Conservation (phyloP, 2,888 invertebrate species). For the Cerastoderma edule region DNA sequence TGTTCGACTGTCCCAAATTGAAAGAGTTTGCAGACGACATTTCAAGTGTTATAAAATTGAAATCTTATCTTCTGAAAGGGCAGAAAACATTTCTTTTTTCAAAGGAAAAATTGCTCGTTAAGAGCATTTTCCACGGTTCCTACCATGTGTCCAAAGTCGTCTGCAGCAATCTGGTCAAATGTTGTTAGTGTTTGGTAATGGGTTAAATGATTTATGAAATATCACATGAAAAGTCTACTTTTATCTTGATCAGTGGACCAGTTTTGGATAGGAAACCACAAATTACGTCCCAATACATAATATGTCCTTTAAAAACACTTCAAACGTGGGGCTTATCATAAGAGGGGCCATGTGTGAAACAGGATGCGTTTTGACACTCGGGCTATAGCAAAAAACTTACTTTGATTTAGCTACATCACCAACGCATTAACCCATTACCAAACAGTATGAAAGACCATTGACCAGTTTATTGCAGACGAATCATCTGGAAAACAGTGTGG, state of each 20-base stretch:
- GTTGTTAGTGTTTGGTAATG: not conserved
- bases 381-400: too few relatives aligned
- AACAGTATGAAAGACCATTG: too few relatives aligned
- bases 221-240: not conserved
- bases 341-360: too few relatives aligned
- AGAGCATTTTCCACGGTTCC: not conserved
- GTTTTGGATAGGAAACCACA: not conserved
- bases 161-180: not conserved
- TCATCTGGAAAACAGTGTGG: too few relatives aligned
- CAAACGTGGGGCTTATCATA: not conserved
- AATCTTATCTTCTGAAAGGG: not conserved
- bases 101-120: slow-evolving; percentile 3
- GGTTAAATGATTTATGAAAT: too few relatives aligned
- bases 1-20: not conserved
- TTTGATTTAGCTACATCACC: too few relatives aligned
- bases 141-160: not conserved
- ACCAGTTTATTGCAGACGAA: too few relatives aligned
- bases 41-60: not conserved
- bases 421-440: too few relatives aligned
- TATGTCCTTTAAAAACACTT: too few relatives aligned
- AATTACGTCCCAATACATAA: too few relatives aligned
- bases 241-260: not conserved
- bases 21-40: not conserved
- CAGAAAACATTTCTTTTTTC: not conserved
- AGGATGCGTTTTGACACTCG: too few relatives aligned